Evolutionary conservation across 2,888 invertebrate genomes (phyloP), one percentile per base, ranked within the genome.

Genomic region (Campoplex capitator): DNA sequence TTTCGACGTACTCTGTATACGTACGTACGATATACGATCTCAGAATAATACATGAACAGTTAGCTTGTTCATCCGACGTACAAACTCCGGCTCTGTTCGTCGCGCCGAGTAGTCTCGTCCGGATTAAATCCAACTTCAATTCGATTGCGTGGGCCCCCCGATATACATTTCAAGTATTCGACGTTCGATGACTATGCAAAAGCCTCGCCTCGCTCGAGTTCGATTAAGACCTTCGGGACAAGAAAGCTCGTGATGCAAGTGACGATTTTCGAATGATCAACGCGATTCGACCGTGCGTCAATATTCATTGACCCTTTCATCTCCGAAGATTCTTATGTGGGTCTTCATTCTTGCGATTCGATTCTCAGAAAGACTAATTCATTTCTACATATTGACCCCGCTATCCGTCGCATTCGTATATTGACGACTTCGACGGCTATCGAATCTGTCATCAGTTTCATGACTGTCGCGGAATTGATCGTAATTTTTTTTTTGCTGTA

Each of bases 251-350:
- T 28, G 9, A 35, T 56, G 78, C 56, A 51, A 71, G 62, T 76
- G 83, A 73, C 38, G 80, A 86, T 80, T 84, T 68, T 76, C 68
- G 67, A 77, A 76, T 32, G 65, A 65, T 83, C 76, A 56, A 73
- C 83, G 38, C 79, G 28, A 76, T 83, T 83, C 45, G 56, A 70
- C 54, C 65, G 32, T 35, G 54, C 65, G 83, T 80, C 86, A 76
- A 84, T 86, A 77, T 80, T 81, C 86, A 73, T 86, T 86, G 83
- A 84, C 65, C 86, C 76, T 16, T 76, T 80, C 8, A n/a, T 18
- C 48, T 11, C 67, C 35, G 28, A 71, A 6, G 38, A 28, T 65
- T 62, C 65, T 75, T 65, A 45, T 54, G 38, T 54, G 18, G 68
- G 70, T 65, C 54, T 65, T 68, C 74, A 45, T 75, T 74, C 67